Percentiles rank a stretch among this genome's conserved stretches.
These are phyloP conservation scores for Buphagus erythrorhynchus DNA, from an alignment of 2,797 vertebrate genomes.

Conservation along the genomic window DNA sequence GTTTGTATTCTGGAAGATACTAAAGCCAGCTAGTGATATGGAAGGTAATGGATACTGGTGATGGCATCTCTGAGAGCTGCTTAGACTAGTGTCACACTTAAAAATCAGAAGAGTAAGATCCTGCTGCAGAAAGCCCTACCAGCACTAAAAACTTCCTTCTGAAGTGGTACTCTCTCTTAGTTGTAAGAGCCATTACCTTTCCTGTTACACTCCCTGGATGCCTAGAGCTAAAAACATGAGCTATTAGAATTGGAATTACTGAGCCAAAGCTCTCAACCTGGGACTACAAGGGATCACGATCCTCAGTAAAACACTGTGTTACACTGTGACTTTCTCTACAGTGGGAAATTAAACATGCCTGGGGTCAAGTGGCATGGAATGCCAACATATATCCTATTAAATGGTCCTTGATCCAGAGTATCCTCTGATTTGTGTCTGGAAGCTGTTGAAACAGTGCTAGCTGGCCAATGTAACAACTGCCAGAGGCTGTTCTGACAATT, in stretches of 20 bases:
- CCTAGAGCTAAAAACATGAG: not conserved
- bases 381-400: not conserved
- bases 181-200: not conserved
- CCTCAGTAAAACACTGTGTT: not conserved
- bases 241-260: not conserved
- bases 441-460: not conserved
- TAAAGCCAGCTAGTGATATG: not conserved
- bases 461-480: not conserved
- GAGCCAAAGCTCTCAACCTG: not conserved
- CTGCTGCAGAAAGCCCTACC: not conserved
- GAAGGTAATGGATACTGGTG: not conserved
- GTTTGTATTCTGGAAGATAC: not conserved
- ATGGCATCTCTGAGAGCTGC: not conserved
- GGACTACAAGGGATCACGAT: not conserved
- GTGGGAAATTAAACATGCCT: not conserved
- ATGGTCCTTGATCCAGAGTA: not conserved
- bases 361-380: not conserved
- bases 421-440: not conserved
- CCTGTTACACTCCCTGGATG: not conserved
- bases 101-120: not conserved
- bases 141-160: not conserved
- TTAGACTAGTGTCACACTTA: not conserved
- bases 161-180: not conserved
- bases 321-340: not conserved
- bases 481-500: not conserved